Base-by-base conservation (phyloP, 2,797 vertebrate genomes). In the Microcaecilia unicolor region DNA sequence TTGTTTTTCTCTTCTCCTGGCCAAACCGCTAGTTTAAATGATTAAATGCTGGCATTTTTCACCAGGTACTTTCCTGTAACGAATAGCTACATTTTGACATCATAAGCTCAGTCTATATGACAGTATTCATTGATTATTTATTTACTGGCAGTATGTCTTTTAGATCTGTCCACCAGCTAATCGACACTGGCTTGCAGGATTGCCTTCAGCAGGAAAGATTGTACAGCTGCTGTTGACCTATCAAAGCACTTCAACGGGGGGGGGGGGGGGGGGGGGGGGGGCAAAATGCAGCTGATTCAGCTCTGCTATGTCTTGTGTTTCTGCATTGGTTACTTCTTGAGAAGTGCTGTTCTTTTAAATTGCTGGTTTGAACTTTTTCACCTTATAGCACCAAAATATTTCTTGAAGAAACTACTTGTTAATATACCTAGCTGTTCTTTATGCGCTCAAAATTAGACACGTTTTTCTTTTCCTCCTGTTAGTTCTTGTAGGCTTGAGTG, bases 1-100 rank as follows among this genome's bases (percentile, higher is more conserved):
- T 41, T 27, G 25, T 19, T 41, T 57, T 58, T 54, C 48, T 34
- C 27, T 55, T 45, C 37, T 29, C 52, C 51, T 52, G n/a, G 44
- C 26, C 32, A 27, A 39, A 35, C 41, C 45, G 51, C 61, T 57
- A 41, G 51, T 61, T 61, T 59, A 38, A 47, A 40, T 46, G 56
- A 35, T 42, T 58, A 39, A 23, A 27, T 15, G 8, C 13, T 32
- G n/a, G 9, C 21, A n/a, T 38, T 27, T 49, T 51, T 44, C 25
- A 36, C 21, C 22, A 26, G 23, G 42, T 35, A 41, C 17, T 12
- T 61, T 18, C 44, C 31, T 55, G 31, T 50, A 39, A 52, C 34
- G 27, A 27, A 34, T 35, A 20, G 27, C 38, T 47, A 34, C 37
- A 31, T 45, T 25, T 42, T 69, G 28, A 41, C 34, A 14, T 57